Evolutionary conservation across 2,797 vertebrate genomes (phyloP).

Genomic region (Sylvia borin): DNA sequence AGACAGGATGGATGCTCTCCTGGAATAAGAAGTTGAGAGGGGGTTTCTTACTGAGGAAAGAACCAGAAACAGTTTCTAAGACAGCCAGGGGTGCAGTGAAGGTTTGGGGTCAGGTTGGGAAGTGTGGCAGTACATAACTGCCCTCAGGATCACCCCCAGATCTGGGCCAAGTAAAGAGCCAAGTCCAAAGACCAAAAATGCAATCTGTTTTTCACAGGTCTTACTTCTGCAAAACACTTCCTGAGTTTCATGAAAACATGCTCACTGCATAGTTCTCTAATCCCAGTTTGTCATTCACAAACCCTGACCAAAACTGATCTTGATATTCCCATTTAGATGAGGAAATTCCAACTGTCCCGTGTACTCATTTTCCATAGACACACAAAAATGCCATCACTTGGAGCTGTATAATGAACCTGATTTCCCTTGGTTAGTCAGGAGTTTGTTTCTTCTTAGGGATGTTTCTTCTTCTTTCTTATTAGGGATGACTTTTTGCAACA

Average conservation of each 20-base stretch:
- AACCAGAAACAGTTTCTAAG: neutral
- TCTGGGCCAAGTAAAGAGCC: neutral
- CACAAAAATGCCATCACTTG: neutral
- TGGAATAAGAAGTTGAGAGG: neutral
- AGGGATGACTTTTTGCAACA: neutral
- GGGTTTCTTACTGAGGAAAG: neutral
- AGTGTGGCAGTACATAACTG: neutral
- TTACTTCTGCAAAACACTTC: neutral
- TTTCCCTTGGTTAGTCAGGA: neutral
- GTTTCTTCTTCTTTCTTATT: too few relatives aligned
- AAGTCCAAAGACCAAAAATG: neutral
- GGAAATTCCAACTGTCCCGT: neutral
- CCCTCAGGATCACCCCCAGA: neutral
- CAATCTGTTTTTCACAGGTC: neutral
- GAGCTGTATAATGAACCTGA: neutral
- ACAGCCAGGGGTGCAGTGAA: neutral
- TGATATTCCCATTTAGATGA: conserved; percentile 24
- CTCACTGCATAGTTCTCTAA: neutral
- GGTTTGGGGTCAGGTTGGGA: neutral
- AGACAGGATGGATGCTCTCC: neutral
- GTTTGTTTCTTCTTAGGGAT: neutral
- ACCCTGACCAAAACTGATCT: neutral
- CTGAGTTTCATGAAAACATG: neutral
- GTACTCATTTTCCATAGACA: neutral
- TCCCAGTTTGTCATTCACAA: neutral